Conservation (phyloP, 2,797 vertebrate species). For the Valencia hispanica region DNA sequence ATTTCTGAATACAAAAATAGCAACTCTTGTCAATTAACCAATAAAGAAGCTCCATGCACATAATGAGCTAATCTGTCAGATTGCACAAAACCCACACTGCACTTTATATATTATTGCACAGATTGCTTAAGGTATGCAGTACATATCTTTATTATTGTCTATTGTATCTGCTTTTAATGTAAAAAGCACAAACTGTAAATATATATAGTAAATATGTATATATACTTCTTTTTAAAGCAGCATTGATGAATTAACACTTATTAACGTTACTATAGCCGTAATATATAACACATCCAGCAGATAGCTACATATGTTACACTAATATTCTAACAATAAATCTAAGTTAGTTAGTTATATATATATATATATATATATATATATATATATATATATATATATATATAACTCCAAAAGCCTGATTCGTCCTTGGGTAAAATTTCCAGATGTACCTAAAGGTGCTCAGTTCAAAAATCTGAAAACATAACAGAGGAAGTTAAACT, state of each 20-base stretch:
- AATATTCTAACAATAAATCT: conserved; percentile 36
- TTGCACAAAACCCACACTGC: conserved; percentile 60
- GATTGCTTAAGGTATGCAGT: conserved; percentile 6
- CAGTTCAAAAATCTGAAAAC: no score
- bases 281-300: conserved; percentile 32
- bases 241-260: conserved; percentile 8
- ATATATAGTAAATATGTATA: neutral
- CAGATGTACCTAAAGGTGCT: no score
- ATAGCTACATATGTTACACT: conserved; percentile 43
- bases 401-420: no score
- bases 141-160: conserved; percentile 30
- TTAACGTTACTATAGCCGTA: conserved; percentile 55
- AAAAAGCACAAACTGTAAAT: conserved; percentile 40
- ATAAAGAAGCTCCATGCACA: conserved; percentile 37
- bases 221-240: conserved; percentile 5
- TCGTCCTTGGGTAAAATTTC: no score
- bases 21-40: conserved; percentile 15
- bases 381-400: no score
- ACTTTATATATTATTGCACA: conserved; percentile 67
- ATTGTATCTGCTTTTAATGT: conserved; percentile 27
- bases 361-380: no score
- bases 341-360: no score
- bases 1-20: conserved; percentile 56
- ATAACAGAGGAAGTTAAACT: no score
- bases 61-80: conserved; percentile 38